Conservation (phyloP, 2,888 invertebrate genomes). For the Bembecia ichneumoniformis region DNA sequence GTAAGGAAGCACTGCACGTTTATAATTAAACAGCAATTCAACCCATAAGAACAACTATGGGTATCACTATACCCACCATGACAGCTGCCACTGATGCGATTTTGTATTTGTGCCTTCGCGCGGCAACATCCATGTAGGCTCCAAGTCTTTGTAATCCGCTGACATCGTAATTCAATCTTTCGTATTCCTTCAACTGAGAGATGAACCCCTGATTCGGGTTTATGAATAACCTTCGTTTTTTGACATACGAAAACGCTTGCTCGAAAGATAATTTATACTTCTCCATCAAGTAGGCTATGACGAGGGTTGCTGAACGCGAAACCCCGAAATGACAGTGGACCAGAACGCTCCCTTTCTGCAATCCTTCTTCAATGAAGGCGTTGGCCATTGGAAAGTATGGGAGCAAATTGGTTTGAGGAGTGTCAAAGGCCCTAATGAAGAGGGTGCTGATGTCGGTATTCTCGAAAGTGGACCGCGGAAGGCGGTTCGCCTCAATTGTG, state of each 20-base stretch:
- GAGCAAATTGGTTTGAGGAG: constrained; percentile 53
- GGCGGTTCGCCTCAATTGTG: constrained; percentile 53
- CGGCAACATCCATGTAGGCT: constrained; percentile 51
- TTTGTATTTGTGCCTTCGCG: constrained; percentile 51
- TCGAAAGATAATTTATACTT: constrained; percentile 85
- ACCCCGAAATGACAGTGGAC: constrained; percentile 97
- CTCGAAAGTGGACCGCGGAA: constrained; percentile 48
- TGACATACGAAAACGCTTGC: constrained; percentile 90
- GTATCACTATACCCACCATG: constrained; percentile 44
- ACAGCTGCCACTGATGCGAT: constrained; percentile 51
- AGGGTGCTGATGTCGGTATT: constrained; percentile 50
- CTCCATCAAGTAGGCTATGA: constrained; percentile 95
- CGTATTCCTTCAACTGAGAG: constrained; percentile 85
- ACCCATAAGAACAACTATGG: constrained; percentile 45
- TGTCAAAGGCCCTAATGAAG: constrained; percentile 63
- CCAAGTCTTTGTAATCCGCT: constrained; percentile 44
- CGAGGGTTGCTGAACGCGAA: constrained; percentile 93
- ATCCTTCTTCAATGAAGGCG: constrained; percentile 67
- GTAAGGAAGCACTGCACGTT: constrained; percentile 3
- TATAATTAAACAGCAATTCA: constrained; percentile 15
- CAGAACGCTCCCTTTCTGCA: constrained; percentile 79
- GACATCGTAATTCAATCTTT: constrained; percentile 46
- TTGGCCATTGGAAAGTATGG: constrained; percentile 66
- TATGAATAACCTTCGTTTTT: constrained; percentile 88
- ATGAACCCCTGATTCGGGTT: constrained; percentile 97